Percentiles rank a stretch among this genome's conserved stretches.
These are phyloP conservation scores for Mythimna impura DNA, from an alignment of 2,888 invertebrate species.

Conservation along the genomic window DNA sequence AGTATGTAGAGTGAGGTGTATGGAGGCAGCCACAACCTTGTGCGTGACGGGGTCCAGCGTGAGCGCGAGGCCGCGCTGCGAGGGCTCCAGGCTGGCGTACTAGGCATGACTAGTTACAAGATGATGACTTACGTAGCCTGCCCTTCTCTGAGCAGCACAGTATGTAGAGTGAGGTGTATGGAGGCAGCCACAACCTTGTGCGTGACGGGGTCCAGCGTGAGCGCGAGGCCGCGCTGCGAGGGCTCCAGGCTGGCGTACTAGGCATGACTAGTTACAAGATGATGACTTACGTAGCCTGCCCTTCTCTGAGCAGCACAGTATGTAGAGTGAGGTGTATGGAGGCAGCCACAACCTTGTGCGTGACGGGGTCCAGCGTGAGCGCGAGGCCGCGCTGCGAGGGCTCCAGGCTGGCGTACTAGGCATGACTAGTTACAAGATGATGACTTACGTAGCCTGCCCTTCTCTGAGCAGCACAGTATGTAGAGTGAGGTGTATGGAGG, in stretches of 20 bases:
- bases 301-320: slow-evolving; percentile 97
- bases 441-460: slow-evolving; percentile 99
- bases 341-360: slow-evolving; percentile 94
- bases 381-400: slow-evolving; percentile 95
- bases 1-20: slow-evolving; percentile 97
- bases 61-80: slow-evolving; percentile 95
- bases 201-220: slow-evolving; percentile 95
- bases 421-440: no score
- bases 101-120: no score
- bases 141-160: slow-evolving; percentile 97
- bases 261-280: no score
- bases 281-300: slow-evolving; percentile 99
- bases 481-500: slow-evolving; percentile 95
- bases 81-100: slow-evolving; percentile 96
- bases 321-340: slow-evolving; percentile 96
- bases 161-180: slow-evolving; percentile 96
- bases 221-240: slow-evolving; percentile 94
- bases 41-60: slow-evolving; percentile 95
- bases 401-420: slow-evolving; percentile 96
- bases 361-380: slow-evolving; percentile 94
- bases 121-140: slow-evolving; percentile 99
- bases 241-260: slow-evolving; percentile 97
- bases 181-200: slow-evolving; percentile 93
- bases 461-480: slow-evolving; percentile 98
- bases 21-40: slow-evolving; percentile 93